Evolutionary conservation across 2,113 vertebrate species (phyloP).

Genomic region (Caretta caretta): DNA sequence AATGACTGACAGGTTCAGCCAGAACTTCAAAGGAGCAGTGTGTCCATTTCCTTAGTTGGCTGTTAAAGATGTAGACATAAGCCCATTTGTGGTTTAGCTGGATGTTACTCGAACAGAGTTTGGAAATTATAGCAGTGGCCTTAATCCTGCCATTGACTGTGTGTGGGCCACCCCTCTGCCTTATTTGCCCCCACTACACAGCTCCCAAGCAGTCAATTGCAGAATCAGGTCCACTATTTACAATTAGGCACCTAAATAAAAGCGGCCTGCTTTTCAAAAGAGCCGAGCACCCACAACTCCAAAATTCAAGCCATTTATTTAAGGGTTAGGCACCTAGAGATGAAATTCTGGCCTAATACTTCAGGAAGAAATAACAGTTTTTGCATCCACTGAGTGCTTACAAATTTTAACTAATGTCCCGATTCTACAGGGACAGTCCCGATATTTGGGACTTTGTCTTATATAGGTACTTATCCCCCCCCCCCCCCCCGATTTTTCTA

Average conservation of each 20-base stretch:
- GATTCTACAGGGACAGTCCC: not conserved
- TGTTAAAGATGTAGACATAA: not conserved
- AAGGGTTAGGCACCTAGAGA: not conserved
- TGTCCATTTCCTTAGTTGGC: not conserved
- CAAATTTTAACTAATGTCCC: not conserved
- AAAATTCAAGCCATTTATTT: not conserved
- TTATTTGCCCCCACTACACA: not conserved
- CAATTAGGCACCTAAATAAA: not conserved
- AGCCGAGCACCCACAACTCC: not conserved
- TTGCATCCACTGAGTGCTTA: too few relatives aligned
- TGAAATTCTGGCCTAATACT: not conserved
- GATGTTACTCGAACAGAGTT: too few relatives aligned
- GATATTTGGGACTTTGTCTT: too few relatives aligned
- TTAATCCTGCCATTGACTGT: not conserved
- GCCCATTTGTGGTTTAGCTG: too few relatives aligned
- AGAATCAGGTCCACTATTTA: not conserved
- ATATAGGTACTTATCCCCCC: too few relatives aligned
- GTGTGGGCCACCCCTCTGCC: not conserved
- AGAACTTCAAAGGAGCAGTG: not conserved
- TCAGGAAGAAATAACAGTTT: not conserved
- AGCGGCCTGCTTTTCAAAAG: not conserved
- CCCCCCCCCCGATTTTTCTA: too few relatives aligned
- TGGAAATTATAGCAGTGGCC: too few relatives aligned
- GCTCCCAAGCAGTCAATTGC: not conserved
- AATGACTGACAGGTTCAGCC: not conserved